phyloP scores from a whole-genome alignment of 2,113 vertebrate genomes.

The Nothobranchius kuhntae region DNA sequence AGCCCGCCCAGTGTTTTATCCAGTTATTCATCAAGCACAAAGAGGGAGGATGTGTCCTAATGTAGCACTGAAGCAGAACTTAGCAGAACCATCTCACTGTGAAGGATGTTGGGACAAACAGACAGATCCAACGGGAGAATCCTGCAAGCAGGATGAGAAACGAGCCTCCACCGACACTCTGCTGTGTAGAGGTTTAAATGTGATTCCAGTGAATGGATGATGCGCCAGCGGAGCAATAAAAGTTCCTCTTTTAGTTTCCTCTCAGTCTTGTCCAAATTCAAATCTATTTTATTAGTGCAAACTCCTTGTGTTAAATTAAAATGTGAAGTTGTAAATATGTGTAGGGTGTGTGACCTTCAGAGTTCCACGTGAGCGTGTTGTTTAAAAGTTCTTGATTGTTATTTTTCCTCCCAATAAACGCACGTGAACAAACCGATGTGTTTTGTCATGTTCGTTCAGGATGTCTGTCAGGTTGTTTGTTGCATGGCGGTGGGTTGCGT shows the following conservation, averaged over 20 bases:
- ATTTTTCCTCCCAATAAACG: conserved; percentile 59
- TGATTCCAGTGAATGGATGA: neutral
- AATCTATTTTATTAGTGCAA: conserved; percentile 48
- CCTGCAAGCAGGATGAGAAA: neutral
- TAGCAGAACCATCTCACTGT: conserved; percentile 65
- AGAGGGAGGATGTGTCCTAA: conserved; percentile 18
- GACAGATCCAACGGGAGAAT: conserved; percentile 30
- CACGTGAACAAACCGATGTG: conserved; percentile 32
- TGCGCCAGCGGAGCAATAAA: conserved; percentile 15
- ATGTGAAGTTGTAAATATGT: conserved; percentile 65
- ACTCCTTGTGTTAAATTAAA: conserved; percentile 44
- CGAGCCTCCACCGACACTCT: neutral
- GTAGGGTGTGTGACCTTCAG: conserved; percentile 30
- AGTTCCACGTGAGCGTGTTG: neutral
- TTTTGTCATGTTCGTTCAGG: conserved; percentile 33
- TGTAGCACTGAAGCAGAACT: conserved; percentile 33
- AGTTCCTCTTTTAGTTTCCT: conserved; percentile 39
- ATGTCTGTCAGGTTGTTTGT: conserved; percentile 53
- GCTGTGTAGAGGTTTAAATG: too few species aligned
- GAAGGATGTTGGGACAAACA: conserved; percentile 43
- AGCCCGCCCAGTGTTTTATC: conserved; percentile 8
- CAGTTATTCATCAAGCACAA: conserved; percentile 21
- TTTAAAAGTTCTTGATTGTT: conserved; percentile 32
- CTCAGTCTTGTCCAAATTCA: conserved; percentile 41
- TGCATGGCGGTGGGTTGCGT: conserved; percentile 40